These are phyloP conservation scores for Carduelis carduelis DNA, from an alignment of 2,797 vertebrate genomes.

Conservation along the genomic window DNA sequence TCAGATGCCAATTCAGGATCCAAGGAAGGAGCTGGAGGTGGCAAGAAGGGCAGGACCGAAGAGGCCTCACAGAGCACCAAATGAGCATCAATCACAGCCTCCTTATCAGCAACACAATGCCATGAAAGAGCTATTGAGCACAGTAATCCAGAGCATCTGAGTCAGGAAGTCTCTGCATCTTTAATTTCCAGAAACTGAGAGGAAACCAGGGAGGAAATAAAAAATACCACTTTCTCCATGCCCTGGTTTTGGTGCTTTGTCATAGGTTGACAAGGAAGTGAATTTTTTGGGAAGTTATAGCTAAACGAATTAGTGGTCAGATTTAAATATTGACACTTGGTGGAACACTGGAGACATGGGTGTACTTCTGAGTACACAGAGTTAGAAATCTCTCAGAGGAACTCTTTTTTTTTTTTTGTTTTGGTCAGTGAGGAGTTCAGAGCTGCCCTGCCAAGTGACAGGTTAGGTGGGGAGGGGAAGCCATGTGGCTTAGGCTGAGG, in stretches of 20 bases:
- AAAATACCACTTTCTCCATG: background rate
- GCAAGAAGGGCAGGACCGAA: background rate
- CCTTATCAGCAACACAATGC: background rate
- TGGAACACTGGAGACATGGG: background rate
- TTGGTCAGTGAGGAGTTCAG: too few relatives aligned
- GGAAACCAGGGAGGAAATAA: background rate
- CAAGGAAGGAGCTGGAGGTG: background rate
- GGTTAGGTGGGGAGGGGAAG: too few relatives aligned
- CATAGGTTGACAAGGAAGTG: background rate
- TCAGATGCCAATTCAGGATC: background rate
- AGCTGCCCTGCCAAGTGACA: too few relatives aligned
- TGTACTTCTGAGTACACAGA: background rate
- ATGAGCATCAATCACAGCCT: background rate
- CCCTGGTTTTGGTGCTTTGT: background rate
- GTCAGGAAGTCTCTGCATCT: background rate
- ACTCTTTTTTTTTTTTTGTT: background rate
- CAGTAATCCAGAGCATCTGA: background rate
- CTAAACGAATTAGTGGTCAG: background rate
- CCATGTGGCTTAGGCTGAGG: too few relatives aligned
- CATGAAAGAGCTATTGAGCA: background rate
- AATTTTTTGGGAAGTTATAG: background rate
- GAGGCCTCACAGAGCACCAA: background rate
- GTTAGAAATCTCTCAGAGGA: background rate
- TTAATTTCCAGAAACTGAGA: background rate
- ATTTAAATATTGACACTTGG: background rate